Conservation (phyloP, 37 sponge, comb jelly and placozoan genomes). For the Beroe forskalii region DNA sequence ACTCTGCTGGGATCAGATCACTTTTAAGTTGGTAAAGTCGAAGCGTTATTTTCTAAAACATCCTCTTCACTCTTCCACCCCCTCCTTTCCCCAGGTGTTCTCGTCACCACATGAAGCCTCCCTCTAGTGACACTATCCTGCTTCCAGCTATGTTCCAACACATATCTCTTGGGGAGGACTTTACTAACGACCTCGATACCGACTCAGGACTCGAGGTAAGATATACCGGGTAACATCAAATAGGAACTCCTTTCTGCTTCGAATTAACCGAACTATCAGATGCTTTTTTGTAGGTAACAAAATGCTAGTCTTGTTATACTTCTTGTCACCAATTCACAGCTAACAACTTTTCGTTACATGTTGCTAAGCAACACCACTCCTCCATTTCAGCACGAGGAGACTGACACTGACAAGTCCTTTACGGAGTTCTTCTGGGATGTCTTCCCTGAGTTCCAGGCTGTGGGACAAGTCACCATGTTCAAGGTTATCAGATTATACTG, state of each 20-base stretch:
- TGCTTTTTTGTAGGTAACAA: too few relatives aligned
- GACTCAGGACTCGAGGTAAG: slow-evolving; percentile 86
- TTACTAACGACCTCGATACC: slow-evolving; percentile 79
- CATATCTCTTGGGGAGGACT: slow-evolving; percentile 72
- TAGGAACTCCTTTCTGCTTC: too few relatives aligned
- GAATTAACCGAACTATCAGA: too few relatives aligned
- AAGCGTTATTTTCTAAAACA: too few relatives aligned
- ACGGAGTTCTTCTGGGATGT: slow-evolving; percentile 86
- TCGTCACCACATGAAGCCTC: slow-evolving; percentile 72
- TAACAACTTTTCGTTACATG: too few relatives aligned
- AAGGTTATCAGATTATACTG: slow-evolving; percentile 85
- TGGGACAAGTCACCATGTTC: slow-evolving; percentile 84
- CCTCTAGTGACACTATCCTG: slow-evolving; percentile 78
- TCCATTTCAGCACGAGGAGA: slow-evolving; percentile 91
- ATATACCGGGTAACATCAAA: neutral
- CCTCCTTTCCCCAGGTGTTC: slow-evolving; percentile 83
- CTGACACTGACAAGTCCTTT: slow-evolving; percentile 77
- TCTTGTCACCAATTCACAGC: too few relatives aligned
- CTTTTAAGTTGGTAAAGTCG: too few relatives aligned
- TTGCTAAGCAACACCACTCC: too few relatives aligned
- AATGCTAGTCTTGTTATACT: too few relatives aligned
- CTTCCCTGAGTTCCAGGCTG: slow-evolving; percentile 78
- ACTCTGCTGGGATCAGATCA: too few relatives aligned
- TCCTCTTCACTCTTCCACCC: too few relatives aligned
- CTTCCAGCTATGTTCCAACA: slow-evolving; percentile 82